Conservation (phyloP, 2,888 invertebrate species). For the Thymelicus lineola region DNA sequence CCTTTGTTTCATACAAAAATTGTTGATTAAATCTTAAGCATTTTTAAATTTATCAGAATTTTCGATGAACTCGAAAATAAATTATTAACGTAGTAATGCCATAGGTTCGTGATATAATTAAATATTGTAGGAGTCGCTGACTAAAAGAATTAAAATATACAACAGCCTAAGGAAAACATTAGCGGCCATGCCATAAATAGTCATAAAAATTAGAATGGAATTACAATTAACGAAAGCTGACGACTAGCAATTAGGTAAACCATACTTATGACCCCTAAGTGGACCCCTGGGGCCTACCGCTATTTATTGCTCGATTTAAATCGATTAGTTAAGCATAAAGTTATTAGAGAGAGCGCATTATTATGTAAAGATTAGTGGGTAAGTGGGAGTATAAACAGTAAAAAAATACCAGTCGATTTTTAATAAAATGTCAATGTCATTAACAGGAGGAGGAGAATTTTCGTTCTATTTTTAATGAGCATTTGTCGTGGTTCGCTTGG, state of each 20-base stretch:
- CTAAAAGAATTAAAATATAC: slow-evolving; percentile 1
- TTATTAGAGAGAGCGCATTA: slow-evolving; percentile 23
- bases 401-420: neutral
- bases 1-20: too few relatives aligned
- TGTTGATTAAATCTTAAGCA: too few relatives aligned
- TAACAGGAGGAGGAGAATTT: too few relatives aligned
- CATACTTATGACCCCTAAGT: slow-evolving; percentile 26
- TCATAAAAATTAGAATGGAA: slow-evolving; percentile 71
- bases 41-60: too few relatives aligned
- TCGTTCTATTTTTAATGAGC: too few relatives aligned
- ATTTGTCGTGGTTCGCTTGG: too few relatives aligned
- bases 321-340: slow-evolving; percentile 33
- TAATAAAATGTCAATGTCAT: too few relatives aligned
- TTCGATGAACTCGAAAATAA: too few relatives aligned
- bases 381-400: neutral
- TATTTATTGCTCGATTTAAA: slow-evolving; percentile 35
- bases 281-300: slow-evolving; percentile 23
- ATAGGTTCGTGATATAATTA: neutral
- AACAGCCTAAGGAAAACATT: slow-evolving; percentile 9
- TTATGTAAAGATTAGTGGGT: slow-evolving; percentile 10
- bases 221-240: slow-evolving; percentile 58
- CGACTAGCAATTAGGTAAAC: slow-evolving; percentile 35
- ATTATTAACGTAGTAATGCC: neutral
- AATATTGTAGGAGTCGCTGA: neutral
- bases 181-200: slow-evolving; percentile 56